These are phyloP conservation scores for Drosophila koepferae DNA, from an alignment of 2,888 invertebrate species.

Conservation along the genomic window DNA sequence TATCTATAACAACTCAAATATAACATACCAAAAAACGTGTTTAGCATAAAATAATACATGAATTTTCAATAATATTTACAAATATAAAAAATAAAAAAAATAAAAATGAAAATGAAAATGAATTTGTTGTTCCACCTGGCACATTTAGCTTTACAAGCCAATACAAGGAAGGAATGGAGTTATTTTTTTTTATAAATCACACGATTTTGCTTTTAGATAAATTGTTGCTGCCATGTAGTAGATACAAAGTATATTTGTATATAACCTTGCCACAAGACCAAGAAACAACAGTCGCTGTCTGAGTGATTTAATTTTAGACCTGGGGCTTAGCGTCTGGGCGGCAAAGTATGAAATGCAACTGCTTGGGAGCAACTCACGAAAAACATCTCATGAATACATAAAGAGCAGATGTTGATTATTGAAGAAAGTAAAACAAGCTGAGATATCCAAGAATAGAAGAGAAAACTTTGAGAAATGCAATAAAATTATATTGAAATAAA, in stretches of 20 bases:
- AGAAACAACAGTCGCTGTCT: conserved; percentile 54
- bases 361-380: neutral
- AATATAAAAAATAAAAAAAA: neutral
- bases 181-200: neutral
- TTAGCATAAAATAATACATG: too few species aligned
- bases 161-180: neutral
- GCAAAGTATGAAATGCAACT: conserved; percentile 11
- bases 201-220: neutral
- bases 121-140: too few species aligned
- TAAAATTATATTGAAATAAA: conserved; percentile 66
- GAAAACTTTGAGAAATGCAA: neutral
- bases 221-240: neutral
- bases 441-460: neutral
- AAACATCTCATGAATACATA: neutral
- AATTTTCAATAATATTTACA: neutral
- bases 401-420: neutral
- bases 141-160: neutral
- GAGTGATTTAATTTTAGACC: conserved; percentile 57
- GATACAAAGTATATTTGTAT: neutral
- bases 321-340: conserved; percentile 40
- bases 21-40: too few species aligned
- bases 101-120: neutral
- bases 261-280: conserved; percentile 39
- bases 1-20: too few species aligned
- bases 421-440: neutral